phyloP scores from a whole-genome alignment of 1,140 invertebrate genomes.

The Antheraea mylitta region DNA sequence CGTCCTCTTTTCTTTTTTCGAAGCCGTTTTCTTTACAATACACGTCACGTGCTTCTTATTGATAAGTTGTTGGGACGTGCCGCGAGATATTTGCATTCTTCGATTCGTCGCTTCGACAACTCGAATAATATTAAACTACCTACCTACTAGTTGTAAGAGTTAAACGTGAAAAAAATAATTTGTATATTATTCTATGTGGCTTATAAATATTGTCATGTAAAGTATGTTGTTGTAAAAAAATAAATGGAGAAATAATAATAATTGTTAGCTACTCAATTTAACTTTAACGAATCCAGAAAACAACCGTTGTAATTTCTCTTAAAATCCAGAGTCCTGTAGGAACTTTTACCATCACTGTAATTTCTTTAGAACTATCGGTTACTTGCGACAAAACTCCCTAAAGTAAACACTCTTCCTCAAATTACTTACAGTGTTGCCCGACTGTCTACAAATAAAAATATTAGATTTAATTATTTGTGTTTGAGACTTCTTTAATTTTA shows the following conservation, averaged over 20 bases:
- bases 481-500: neutral
- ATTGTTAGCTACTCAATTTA: too few species aligned
- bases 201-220: too few species aligned
- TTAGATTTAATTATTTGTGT: neutral
- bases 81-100: slow-evolving; percentile 39
- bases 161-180: neutral
- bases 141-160: neutral
- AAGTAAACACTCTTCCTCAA: neutral
- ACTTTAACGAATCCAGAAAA: too few species aligned
- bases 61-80: slow-evolving; percentile 52
- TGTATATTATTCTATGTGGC: neutral
- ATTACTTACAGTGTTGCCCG: neutral
- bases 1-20: neutral
- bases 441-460: neutral
- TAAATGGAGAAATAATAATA: too few species aligned
- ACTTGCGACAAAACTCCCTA: neutral
- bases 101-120: neutral
- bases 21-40: slow-evolving; percentile 26
- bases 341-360: neutral
- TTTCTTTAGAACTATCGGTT: neutral
- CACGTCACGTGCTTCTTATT: slow-evolving; percentile 41
- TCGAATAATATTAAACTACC: neutral
- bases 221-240: too few species aligned
- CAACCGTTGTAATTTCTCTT: neutral
- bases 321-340: neutral